Conservation (phyloP, 2,113 vertebrate genomes). For the Calidris pugnax region DNA sequence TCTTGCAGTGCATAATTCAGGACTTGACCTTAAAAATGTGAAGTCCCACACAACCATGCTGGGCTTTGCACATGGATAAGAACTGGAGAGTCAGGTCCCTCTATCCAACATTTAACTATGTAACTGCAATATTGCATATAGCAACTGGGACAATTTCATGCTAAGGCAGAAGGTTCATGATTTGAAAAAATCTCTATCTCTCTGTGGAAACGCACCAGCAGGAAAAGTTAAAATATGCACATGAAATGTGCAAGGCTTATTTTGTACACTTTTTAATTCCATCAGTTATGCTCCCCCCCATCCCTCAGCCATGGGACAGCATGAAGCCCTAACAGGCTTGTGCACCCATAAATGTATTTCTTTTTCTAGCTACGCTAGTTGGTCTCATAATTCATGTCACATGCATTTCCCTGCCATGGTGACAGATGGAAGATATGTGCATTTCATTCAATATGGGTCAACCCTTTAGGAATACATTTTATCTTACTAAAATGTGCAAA, state of each 20-base stretch:
- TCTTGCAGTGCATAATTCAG: background rate
- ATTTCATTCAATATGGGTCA: background rate
- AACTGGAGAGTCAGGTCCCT: rapidly evolving
- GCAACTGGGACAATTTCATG: background rate
- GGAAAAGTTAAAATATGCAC: background rate
- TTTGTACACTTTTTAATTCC: background rate
- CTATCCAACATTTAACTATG: background rate
- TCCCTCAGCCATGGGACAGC: background rate
- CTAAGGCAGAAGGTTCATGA: background rate
- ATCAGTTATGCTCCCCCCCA: background rate
- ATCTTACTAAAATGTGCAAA: background rate
- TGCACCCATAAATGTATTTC: background rate
- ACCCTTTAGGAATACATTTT: background rate
- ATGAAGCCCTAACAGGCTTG: background rate
- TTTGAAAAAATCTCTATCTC: background rate
- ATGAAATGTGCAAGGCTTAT: background rate
- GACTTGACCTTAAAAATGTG: background rate
- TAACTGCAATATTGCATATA: background rate
- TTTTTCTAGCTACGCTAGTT: background rate
- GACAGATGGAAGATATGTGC: background rate
- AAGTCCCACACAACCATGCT: background rate
- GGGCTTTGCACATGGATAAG: background rate
- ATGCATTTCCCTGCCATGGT: background rate
- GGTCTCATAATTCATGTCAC: background rate
- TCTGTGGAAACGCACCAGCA: background rate